phyloP scores from a whole-genome alignment of 2,888 invertebrate species.

The Ormyrus nitidulus region DNA sequence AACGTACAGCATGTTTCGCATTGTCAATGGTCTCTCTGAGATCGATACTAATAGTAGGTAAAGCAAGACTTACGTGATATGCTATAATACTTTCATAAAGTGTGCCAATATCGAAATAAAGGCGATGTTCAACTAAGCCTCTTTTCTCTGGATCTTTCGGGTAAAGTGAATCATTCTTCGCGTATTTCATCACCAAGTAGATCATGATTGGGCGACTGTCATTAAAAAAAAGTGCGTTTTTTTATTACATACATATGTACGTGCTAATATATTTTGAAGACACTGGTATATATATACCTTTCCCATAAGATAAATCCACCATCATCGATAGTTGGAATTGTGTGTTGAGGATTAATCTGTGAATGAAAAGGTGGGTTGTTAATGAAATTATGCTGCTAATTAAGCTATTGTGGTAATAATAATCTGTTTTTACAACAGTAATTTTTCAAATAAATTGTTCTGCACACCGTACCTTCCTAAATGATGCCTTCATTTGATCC shows the following conservation, averaged over 20 bases:
- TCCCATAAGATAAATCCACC: slow-evolving; percentile 89
- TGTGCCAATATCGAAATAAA: slow-evolving; percentile 88
- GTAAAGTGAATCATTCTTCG: slow-evolving; percentile 83
- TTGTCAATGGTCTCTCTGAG: too few species aligned
- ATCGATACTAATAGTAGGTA: too few species aligned
- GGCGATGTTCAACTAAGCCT: slow-evolving; percentile 86
- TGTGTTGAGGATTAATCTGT: slow-evolving; percentile 90
- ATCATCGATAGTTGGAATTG: slow-evolving; percentile 89
- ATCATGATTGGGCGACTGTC: slow-evolving; percentile 85
- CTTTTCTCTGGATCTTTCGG: slow-evolving; percentile 87
- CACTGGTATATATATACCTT: slow-evolving; percentile 73
- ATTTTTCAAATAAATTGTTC: not conserved
- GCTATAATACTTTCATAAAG: slow-evolving; percentile 83
- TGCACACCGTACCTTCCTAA: slow-evolving; percentile 78
- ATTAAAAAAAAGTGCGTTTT: slow-evolving; percentile 42
- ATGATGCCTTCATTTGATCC: slow-evolving; percentile 82
- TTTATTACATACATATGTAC: slow-evolving; percentile 8
- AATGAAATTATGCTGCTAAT: too few species aligned
- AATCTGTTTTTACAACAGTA: too few species aligned
- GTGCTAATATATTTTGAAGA: slow-evolving; percentile 5
- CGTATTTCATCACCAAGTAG: slow-evolving; percentile 89
- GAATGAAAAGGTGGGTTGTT: slow-evolving; percentile 24
- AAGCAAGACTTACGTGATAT: slow-evolving; percentile 81
- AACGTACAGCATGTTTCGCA: too few species aligned
- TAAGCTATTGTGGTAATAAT: too few species aligned